Conservation (phyloP, 2,113 vertebrate species). For the Spea multiplicata region DNA sequence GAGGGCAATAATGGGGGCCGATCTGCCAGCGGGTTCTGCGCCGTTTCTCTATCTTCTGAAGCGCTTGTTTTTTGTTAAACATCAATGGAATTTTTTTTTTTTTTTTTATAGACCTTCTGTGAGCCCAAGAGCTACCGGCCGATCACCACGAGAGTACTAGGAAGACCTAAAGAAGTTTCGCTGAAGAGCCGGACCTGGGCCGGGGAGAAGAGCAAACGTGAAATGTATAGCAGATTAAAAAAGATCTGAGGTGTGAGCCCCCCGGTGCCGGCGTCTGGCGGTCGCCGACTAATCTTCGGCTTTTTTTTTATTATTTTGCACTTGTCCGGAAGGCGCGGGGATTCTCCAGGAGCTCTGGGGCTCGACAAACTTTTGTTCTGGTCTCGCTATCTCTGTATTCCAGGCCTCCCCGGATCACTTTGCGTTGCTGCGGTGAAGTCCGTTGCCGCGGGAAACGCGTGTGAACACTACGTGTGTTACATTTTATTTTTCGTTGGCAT, state of each 20-base stretch:
- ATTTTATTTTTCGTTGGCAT: no score
- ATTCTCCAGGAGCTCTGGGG: no score
- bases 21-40: no score
- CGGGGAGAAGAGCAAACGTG: constrained; percentile 89
- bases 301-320: background rate
- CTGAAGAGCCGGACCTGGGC: constrained; percentile 93
- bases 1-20: no score
- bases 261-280: background rate
- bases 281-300: background rate
- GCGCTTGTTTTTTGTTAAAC: no score
- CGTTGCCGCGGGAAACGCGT: no score
- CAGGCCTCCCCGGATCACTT: no score
- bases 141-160: constrained; percentile 92
- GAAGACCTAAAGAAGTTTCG: constrained; percentile 87
- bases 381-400: no score
- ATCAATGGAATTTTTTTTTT: background rate
- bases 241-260: constrained; percentile 70
- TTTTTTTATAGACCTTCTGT: constrained; percentile 72
- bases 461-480: background rate
- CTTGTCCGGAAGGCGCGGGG: background rate
- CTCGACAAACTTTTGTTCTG: no score
- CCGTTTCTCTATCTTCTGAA: no score
- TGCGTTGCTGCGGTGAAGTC: no score
- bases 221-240: constrained; percentile 92
- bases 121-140: constrained; percentile 90